A percentile compares a stretch with the other conserved stretches of the same genome.
Conservation (phyloP, 2,797 vertebrate species). For the Gorsachius magnificus region DNA sequence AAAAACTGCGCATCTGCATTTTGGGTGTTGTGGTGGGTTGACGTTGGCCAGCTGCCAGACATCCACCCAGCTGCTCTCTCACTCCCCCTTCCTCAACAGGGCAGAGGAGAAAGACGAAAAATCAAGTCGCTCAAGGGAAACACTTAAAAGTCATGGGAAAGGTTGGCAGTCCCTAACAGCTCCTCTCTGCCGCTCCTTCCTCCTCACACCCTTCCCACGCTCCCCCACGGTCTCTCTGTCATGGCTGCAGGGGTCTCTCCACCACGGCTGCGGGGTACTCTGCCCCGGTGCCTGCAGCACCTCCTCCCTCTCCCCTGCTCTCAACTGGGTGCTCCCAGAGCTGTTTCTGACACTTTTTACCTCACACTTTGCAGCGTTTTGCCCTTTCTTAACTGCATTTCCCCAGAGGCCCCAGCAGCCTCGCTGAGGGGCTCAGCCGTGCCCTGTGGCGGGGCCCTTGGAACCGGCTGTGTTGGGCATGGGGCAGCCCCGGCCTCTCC, state of each 20-base stretch:
- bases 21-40: neutral
- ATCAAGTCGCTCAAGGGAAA: neutral
- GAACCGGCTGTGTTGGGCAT: neutral
- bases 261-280: neutral
- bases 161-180: too few relatives aligned
- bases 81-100: neutral
- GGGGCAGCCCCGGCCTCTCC: neutral
- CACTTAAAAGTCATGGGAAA: fast-evolving
- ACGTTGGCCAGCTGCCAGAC: fast-evolving
- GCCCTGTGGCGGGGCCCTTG: neutral
- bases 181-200: neutral
- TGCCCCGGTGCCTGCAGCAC: fast-evolving
- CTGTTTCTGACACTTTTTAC: neutral
- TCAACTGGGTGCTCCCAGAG: fast-evolving
- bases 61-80: fast-evolving
- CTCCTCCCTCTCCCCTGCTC: too few relatives aligned
- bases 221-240: fast-evolving
- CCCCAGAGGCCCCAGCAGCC: fast-evolving
- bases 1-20: fast-evolving
- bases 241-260: neutral
- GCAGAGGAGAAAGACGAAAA: neutral
- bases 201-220: neutral
- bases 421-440: neutral
- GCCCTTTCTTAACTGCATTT: neutral
- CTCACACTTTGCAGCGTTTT: neutral